Percentiles rank a stretch among this genome's conserved stretches.
Evolutionary conservation across 2,888 invertebrate species (phyloP).

Genomic region (Morinoia aosen): DNA sequence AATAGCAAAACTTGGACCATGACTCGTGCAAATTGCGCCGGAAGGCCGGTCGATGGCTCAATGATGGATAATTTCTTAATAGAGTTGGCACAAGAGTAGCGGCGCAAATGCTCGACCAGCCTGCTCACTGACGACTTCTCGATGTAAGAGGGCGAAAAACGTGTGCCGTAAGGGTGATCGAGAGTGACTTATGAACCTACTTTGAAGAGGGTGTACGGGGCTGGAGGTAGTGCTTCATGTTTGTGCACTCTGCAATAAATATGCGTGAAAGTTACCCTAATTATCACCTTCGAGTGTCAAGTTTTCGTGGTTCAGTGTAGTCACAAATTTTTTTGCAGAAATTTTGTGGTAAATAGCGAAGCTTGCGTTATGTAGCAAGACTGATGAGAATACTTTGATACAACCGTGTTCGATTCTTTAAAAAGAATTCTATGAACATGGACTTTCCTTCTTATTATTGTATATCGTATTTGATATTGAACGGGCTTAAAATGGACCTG

Average conservation of each 20-base stretch:
- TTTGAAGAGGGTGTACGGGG: background rate
- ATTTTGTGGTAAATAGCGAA: background rate
- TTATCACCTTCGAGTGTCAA: background rate
- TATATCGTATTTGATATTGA: background rate
- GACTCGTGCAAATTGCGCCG: constrained; percentile 8
- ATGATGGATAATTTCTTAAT: constrained; percentile 51
- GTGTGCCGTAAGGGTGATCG: background rate
- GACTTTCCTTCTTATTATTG: background rate
- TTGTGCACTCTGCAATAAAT: background rate
- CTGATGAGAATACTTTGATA: background rate
- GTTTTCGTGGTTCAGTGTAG: background rate
- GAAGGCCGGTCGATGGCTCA: constrained; percentile 31
- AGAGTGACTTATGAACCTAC: background rate
- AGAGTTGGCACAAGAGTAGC: constrained; percentile 26
- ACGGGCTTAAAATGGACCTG: background rate
- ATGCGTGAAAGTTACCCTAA: background rate
- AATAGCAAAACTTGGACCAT: constrained; percentile 43
- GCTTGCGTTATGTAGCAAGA: background rate
- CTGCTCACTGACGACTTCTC: background rate
- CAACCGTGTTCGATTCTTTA: background rate
- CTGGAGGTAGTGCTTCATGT: background rate
- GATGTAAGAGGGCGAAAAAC: background rate
- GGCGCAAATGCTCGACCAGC: background rate
- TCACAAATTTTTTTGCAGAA: background rate
- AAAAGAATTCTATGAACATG: background rate